Evolutionary conservation across 2,888 invertebrate genomes (phyloP).

Genomic region (Zaprionus bogoriensis): DNA sequence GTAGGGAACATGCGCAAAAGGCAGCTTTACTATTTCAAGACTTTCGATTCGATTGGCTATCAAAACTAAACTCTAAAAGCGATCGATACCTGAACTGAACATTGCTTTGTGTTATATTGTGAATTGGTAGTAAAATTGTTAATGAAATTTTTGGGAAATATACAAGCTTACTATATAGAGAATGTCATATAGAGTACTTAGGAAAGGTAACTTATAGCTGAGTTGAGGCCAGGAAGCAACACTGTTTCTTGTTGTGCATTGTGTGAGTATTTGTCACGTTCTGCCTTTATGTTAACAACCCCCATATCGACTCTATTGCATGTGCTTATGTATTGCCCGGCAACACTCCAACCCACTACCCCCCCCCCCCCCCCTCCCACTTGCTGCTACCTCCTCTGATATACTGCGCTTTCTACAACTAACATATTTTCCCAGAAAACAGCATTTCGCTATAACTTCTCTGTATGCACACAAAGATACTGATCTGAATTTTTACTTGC

Average conservation of each 20-base stretch:
- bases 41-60: not conserved
- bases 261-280: slow-evolving; percentile 69
- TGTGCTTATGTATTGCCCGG: too few species aligned
- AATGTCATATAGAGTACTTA: not conserved
- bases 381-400: slow-evolving; percentile 14
- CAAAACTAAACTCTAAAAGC: not conserved
- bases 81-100: not conserved
- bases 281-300: not conserved
- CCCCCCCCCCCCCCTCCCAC: not conserved
- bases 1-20: slow-evolving; percentile 2
- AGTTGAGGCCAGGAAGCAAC: slow-evolving; percentile 61
- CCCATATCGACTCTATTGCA: slow-evolving; percentile 8
- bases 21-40: not conserved
- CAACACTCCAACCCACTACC: not conserved
- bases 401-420: not conserved
- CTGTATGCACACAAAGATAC: not conserved
- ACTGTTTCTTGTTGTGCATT: slow-evolving; percentile 53
- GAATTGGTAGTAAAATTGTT: too few species aligned
- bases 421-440: not conserved
- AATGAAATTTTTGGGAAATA: not conserved
- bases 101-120: not conserved
- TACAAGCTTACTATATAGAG: not conserved
- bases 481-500: not conserved
- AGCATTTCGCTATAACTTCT: not conserved
- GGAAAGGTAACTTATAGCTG: slow-evolving; percentile 53